These are phyloP conservation scores for Lanius collurio DNA, from an alignment of 2,113 vertebrate species.

Conservation along the genomic window DNA sequence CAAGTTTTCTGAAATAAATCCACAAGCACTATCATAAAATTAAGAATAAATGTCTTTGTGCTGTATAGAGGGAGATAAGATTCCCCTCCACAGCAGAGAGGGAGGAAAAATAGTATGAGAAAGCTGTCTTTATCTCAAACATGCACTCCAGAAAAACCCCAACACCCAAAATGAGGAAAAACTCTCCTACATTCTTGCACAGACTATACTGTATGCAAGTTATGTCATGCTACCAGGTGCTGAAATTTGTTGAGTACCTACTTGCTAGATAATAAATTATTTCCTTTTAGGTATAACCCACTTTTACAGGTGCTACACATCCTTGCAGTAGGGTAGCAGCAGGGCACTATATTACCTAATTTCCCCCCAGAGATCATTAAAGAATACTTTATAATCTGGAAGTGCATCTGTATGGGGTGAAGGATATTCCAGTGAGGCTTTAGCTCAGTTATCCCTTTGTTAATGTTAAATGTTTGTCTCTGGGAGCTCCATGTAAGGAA, in stretches of 20 bases:
- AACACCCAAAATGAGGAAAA: not conserved
- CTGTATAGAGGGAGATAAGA: not conserved
- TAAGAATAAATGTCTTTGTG: not conserved
- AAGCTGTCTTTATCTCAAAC: not conserved
- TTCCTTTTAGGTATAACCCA: not conserved
- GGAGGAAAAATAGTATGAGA: not conserved
- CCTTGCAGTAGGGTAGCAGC: not conserved
- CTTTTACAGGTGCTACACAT: not conserved
- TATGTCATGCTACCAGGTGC: not conserved
- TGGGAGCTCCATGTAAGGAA: not conserved
- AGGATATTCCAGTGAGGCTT: not conserved
- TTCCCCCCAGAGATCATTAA: not conserved
- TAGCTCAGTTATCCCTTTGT: not conserved
- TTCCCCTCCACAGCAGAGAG: not conserved
- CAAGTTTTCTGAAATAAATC: not conserved
- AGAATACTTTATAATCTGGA: not conserved
- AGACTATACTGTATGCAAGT: not conserved
- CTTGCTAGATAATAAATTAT: not conserved
- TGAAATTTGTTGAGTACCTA: not conserved
- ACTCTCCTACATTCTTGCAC: not conserved
- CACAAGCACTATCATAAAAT: not conserved
- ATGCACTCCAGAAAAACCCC: fast-evolving
- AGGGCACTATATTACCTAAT: not conserved
- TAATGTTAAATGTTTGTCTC: not conserved
- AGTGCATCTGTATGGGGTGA: not conserved